Evolutionary conservation across 1,140 invertebrate species (phyloP).

Genomic region (Propsilocerus akamusi): DNA sequence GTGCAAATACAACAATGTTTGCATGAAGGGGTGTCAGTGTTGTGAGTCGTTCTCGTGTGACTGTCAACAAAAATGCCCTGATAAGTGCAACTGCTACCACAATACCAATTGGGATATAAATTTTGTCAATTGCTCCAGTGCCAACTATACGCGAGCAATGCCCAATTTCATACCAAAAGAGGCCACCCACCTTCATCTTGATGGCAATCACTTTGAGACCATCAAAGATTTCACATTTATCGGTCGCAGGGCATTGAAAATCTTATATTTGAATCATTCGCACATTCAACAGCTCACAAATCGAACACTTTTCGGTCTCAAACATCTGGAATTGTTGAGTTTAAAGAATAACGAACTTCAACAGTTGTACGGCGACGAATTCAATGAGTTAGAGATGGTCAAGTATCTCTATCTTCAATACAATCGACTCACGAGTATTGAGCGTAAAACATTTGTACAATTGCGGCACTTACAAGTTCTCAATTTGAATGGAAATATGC

Average conservation of each 20-base stretch:
- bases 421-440: constrained; percentile 53
- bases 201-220: constrained; percentile 65
- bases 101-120: constrained; percentile 84
- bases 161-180: constrained; percentile 83
- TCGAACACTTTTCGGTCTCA: constrained; percentile 73
- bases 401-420: constrained; percentile 72
- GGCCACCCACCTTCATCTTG: constrained; percentile 71
- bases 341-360: constrained; percentile 61
- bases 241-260: constrained; percentile 64
- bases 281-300: constrained; percentile 75
- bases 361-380: constrained; percentile 68
- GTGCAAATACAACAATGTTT: constrained; percentile 79
- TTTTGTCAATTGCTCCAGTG: constrained; percentile 70
- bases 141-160: constrained; percentile 50
- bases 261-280: constrained; percentile 68
- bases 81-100: constrained; percentile 80
- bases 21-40: constrained; percentile 78
- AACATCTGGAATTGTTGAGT: constrained; percentile 64
- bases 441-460: constrained; percentile 57
- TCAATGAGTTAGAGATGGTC: constrained; percentile 51
- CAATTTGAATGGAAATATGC: constrained; percentile 73
- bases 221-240: constrained; percentile 76
- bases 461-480: constrained; percentile 63
- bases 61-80: constrained; percentile 87
- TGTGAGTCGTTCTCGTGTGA: constrained; percentile 89